These are phyloP conservation scores for Megalops cyprinoides DNA, from an alignment of 2,797 vertebrate genomes.

Conservation along the genomic window DNA sequence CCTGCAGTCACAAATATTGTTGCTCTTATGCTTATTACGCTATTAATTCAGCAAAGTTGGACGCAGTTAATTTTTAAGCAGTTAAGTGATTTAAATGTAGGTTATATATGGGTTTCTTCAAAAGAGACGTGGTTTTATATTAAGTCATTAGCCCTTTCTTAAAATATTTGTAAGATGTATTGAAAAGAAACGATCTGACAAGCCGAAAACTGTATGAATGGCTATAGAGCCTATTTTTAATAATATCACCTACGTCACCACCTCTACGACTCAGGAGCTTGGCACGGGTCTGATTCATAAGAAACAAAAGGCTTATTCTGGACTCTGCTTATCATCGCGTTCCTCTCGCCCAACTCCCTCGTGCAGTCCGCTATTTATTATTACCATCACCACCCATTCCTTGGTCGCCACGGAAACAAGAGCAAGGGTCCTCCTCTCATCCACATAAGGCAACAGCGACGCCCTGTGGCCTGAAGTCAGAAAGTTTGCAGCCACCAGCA, in stretches of 20 bases:
- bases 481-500: background rate
- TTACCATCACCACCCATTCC: background rate
- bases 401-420: background rate
- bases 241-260: background rate
- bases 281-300: background rate
- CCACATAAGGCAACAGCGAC: background rate
- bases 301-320: slow-evolving; percentile 18
- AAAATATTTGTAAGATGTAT: too few relatives aligned
- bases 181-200: too few relatives aligned
- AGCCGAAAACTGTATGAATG: too few relatives aligned
- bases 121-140: too few relatives aligned
- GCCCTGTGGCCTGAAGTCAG: background rate
- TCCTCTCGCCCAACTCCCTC: slow-evolving; percentile 1
- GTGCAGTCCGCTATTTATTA: background rate
- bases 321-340: background rate
- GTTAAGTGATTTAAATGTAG: too few relatives aligned
- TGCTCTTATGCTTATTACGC: too few relatives aligned
- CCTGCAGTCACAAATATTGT: too few relatives aligned
- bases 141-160: too few relatives aligned
- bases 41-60: too few relatives aligned
- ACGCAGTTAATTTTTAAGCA: too few relatives aligned
- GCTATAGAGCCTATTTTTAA: too few relatives aligned
- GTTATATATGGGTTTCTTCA: too few relatives aligned
- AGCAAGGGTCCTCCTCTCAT: background rate
- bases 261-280: background rate